Percentiles rank a stretch among this genome's conserved stretches.
Evolutionary conservation across 2,888 invertebrate species (phyloP).

Genomic region (Carcina quercana): DNA sequence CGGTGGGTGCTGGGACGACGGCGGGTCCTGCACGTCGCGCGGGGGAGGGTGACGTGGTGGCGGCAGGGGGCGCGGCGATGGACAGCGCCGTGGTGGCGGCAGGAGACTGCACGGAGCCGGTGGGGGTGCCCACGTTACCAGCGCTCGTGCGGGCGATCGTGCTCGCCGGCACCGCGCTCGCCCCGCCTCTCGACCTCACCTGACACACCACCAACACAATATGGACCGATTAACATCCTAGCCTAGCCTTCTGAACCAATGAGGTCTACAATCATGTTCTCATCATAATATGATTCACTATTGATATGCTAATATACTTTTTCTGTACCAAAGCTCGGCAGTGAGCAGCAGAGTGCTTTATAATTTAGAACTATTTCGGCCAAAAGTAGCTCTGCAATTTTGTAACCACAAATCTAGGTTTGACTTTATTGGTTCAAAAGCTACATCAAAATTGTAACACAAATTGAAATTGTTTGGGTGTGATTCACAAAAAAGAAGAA

Average conservation of each 20-base stretch:
- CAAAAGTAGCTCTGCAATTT: background rate
- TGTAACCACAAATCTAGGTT: background rate
- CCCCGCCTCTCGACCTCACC: slow-evolving; percentile 73
- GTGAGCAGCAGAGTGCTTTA: background rate
- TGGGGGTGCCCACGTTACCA: slow-evolving; percentile 67
- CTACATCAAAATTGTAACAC: no score
- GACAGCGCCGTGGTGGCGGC: slow-evolving; percentile 23
- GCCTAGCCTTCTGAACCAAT: background rate
- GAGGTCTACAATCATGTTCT: background rate
- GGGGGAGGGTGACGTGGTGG: slow-evolving; percentile 39
- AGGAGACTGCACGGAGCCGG: slow-evolving; percentile 43
- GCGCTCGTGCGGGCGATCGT: slow-evolving; percentile 78
- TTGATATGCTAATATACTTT: background rate
- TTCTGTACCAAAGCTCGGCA: background rate
- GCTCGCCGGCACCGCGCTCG: slow-evolving; percentile 57
- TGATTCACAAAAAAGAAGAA: no score
- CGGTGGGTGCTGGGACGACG: slow-evolving; percentile 63
- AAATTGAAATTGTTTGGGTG: no score
- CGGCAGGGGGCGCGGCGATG: slow-evolving; percentile 21
- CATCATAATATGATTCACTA: no score
- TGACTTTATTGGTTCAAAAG: background rate
- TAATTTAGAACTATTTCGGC: background rate
- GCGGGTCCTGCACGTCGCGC: slow-evolving; percentile 64
- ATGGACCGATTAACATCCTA: slow-evolving; percentile 1
- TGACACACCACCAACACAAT: slow-evolving; percentile 20